Evolutionary conservation across 2,113 vertebrate genomes (phyloP).

Genomic region (Pantherophis guttatus): DNA sequence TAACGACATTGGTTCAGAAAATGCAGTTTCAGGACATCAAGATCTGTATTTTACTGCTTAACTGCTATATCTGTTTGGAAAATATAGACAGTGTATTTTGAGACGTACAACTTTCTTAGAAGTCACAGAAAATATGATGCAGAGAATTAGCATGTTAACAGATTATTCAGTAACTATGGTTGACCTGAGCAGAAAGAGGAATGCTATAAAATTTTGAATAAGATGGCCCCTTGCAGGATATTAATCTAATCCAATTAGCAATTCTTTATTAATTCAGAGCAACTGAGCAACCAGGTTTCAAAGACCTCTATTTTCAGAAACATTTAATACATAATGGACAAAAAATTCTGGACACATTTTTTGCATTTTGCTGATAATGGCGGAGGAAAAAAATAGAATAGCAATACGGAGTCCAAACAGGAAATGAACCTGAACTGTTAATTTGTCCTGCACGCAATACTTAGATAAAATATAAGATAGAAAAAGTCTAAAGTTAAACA

Average conservation of each 20-base stretch:
- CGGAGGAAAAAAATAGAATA: not conserved
- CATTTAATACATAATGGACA: not conserved
- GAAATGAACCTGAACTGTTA: constrained; percentile 1
- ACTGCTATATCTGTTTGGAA: constrained; percentile 24
- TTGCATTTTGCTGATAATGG: not conserved
- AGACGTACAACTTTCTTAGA: constrained; percentile 44
- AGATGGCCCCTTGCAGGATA: not conserved
- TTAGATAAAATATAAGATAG: not conserved
- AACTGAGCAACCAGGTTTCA: not conserved
- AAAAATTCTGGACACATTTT: not conserved
- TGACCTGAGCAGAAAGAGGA: constrained; percentile 43
- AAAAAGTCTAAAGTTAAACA: not conserved
- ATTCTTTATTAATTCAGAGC: constrained; percentile 29
- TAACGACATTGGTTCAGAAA: constrained; percentile 8
- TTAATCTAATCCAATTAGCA: constrained; percentile 1
- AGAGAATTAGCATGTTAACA: constrained; percentile 46
- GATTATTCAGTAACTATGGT: constrained; percentile 40
- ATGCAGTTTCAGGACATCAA: not conserved
- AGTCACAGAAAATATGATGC: constrained; percentile 14
- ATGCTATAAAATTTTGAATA: constrained; percentile 25
- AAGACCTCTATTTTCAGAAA: constrained; percentile 1
- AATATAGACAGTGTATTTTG: not conserved
- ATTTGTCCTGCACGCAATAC: not conserved
- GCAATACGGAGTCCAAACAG: not conserved
- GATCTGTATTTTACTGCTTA: constrained; percentile 10